Base-by-base conservation (phyloP, 1,140 invertebrate species). In the Acyrthosiphon pisum region DNA sequence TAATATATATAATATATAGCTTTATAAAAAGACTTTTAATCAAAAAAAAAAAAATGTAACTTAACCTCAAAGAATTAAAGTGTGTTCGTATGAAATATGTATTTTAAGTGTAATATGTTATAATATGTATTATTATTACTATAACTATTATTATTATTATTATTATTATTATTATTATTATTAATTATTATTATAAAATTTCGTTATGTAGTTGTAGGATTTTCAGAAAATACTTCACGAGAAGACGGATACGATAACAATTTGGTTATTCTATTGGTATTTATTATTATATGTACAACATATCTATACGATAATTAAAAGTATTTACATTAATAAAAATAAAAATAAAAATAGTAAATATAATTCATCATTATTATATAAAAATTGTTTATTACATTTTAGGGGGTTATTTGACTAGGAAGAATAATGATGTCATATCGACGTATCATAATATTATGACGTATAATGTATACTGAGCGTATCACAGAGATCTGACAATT, bases 201-300 rank as follows among this genome's bases (percentile, higher is more conserved):
- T 92, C n/a, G 91, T 92, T 93, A 93, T 93, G 91, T 93, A 93
- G 81, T 93, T 93, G 53, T 93, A 93, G 91, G 30, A 83, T 93
- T 86, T 92, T 53, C 30, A 68, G n/a, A 91, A 56, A 89, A 89
- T 56, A 89, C 30, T 23, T 93, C 46, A n/a, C 3, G 23, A 93
- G 81, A 53, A 56, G 14, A 44, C 44, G 60, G 60, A 50, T 84
- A 88, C 44, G 88, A 91, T 76, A 91, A 76, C 60, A 83, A 50
- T 35, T 83, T 92, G 60, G 68, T 92, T 93, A 86, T 93, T 60
- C 30, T 84, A 86, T 93, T 93, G 81, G 14, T 86, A 84, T 93
- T 84, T 93, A 93, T 93, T 93, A 76, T 76, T 76, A 76, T 76
- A 93, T 86, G 76, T 93, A 93, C 91, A 93, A 93, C 76, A 86